Base-by-base conservation (phyloP, 2,888 invertebrate species). In the Desoria tigrina region DNA sequence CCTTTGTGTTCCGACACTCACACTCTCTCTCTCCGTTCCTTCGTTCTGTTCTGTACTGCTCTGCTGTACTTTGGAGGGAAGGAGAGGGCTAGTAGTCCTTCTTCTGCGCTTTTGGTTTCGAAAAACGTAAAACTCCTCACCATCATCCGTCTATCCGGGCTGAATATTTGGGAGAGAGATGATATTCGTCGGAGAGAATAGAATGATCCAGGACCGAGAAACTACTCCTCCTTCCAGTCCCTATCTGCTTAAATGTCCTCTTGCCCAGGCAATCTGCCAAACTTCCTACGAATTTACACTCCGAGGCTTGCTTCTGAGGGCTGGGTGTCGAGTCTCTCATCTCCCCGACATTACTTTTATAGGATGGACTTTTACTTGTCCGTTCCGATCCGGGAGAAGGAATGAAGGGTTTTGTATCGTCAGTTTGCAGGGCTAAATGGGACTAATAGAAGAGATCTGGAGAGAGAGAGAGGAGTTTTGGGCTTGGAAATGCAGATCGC, bases 1-100 rank as follows among this genome's bases (percentile, higher is more conserved):
- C 72, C 73, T 73, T 73, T 73, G 72, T 74, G 71, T 72, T 72
- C 73, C 72, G 72, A 70, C 69, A 68, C 72, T 70, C 69, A 70
- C 69, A 70, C 69, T 59, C 37, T 42, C 23, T 55, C 21, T 49
- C 51, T 58, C 51, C 28, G 28, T 60, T 63, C 49, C 55, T 58
- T 53, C 50, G 27, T 45, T 28, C 53, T 51, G 26, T 53, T 64
- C n/a, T n/a, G n/a, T n/a, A n/a, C n/a, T n/a, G n/a, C n/a, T n/a
- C n/a, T n/a, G n/a, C n/a, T n/a, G n/a, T n/a, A n/a, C n/a, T n/a
- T n/a, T n/a, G n/a, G n/a, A n/a, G n/a, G n/a, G n/a, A n/a, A n/a
- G n/a, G n/a, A n/a, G n/a, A n/a, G n/a, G n/a, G n/a, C n/a, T n/a
- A n/a, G n/a, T n/a, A n/a, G n/a, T n/a, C n/a, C n/a, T n/a, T n/a